These are phyloP conservation scores for Pontoporia blainvillei DNA, from an alignment of 2,113 vertebrate species.

Conservation along the genomic window DNA sequence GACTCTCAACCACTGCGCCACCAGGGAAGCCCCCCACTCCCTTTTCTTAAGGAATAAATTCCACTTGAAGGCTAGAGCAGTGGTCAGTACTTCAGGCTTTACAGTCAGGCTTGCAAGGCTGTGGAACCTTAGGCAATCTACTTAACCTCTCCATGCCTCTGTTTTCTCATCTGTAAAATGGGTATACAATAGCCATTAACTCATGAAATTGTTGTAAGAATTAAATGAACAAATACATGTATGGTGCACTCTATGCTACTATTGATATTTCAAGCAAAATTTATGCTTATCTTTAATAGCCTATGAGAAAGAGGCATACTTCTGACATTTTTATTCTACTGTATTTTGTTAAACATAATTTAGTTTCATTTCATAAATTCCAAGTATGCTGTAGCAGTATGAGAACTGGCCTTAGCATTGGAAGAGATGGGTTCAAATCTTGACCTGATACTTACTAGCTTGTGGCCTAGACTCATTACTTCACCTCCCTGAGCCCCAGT, in stretches of 20 bases:
- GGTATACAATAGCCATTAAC: background rate
- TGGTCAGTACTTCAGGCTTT: background rate
- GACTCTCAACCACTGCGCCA: no score
- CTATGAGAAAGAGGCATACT: background rate
- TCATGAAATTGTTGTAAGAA: background rate
- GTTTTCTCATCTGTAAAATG: background rate
- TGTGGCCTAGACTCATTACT: background rate
- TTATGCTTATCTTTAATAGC: background rate
- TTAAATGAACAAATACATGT: background rate
- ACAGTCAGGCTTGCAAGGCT: background rate
- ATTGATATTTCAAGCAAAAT: background rate
- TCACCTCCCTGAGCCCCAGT: background rate
- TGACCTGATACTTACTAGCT: background rate
- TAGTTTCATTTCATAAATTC: background rate
- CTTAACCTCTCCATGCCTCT: background rate
- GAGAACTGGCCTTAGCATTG: background rate
- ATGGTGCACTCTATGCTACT: background rate
- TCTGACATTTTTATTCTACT: background rate
- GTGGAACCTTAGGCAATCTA: background rate
- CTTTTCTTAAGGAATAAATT: background rate
- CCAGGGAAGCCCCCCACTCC: background rate
- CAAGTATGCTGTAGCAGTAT: background rate
- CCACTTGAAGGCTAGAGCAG: background rate
- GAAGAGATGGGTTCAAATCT: background rate
- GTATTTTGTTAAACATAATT: background rate